Evolutionary conservation across 2,113 vertebrate species (phyloP).

Genomic region (Pluvialis apricaria): DNA sequence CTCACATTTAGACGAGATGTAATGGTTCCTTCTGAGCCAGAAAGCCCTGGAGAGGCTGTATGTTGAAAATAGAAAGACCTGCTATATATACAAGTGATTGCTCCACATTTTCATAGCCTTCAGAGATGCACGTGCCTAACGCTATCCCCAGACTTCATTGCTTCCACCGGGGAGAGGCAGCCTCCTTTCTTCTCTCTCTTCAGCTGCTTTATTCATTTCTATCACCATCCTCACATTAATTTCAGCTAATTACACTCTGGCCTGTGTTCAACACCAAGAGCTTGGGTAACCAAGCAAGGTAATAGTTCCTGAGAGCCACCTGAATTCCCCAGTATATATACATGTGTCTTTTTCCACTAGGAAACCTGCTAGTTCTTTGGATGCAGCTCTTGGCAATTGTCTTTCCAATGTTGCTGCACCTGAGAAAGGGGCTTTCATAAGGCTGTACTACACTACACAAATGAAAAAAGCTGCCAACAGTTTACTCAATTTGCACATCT

Average conservation of each 20-base stretch:
- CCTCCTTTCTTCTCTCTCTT: background rate
- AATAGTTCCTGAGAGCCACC: background rate
- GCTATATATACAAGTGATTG: background rate
- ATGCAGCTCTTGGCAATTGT: background rate
- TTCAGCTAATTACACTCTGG: background rate
- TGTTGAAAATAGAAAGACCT: background rate
- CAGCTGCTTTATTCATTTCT: background rate
- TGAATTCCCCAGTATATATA: background rate
- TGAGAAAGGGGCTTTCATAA: background rate
- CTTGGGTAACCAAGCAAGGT: background rate
- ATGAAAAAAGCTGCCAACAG: background rate
- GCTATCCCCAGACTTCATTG: background rate
- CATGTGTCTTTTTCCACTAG: background rate
- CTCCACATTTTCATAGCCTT: background rate
- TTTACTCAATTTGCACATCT: background rate
- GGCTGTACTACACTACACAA: background rate
- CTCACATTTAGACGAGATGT: background rate
- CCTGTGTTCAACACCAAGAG: background rate
- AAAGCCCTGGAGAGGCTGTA: background rate
- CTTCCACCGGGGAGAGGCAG: background rate
- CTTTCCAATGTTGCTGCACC: background rate
- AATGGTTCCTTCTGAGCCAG: background rate
- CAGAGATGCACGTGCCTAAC: background rate
- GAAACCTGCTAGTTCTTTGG: background rate
- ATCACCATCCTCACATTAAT: background rate